A percentile compares a stretch with the other conserved stretches of the same genome.
Evolutionary conservation across 2,888 invertebrate species (phyloP).

Genomic region (Torymus aiolomorphi): DNA sequence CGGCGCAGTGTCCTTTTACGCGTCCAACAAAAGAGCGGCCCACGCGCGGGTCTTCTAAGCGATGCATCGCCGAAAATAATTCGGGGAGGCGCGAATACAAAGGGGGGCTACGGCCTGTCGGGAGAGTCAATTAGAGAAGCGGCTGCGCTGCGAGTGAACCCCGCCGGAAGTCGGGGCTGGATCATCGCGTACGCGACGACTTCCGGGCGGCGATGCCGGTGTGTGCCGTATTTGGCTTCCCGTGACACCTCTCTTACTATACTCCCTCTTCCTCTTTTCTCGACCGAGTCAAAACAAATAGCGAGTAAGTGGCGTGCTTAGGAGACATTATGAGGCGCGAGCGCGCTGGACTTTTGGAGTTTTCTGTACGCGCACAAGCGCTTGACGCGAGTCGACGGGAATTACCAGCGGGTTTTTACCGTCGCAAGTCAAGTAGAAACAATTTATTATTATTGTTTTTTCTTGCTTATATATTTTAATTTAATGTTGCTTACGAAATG

Average conservation of each 20-base stretch:
- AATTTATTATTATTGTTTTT: too few relatives aligned
- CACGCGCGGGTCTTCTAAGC: background rate
- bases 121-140: background rate
- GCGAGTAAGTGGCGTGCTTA: background rate
- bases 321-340: background rate
- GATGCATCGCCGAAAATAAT: too few relatives aligned
- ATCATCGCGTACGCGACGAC: background rate
- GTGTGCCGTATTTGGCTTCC: slow-evolving; percentile 25
- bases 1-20: background rate
- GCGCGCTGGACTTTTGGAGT: too few relatives aligned
- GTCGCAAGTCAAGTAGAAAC: too few relatives aligned
- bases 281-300: slow-evolving; percentile 16
- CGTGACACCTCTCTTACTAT: background rate
- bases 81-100: too few relatives aligned
- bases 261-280: too few relatives aligned
- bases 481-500: too few relatives aligned
- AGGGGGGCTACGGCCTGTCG: too few relatives aligned
- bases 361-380: too few relatives aligned
- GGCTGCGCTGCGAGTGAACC: background rate
- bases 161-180: slow-evolving; percentile 17
- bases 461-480: too few relatives aligned
- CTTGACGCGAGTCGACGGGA: too few relatives aligned
- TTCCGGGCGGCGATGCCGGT: slow-evolving; percentile 1
- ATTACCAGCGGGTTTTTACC: too few relatives aligned
- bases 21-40: background rate